These are phyloP conservation scores for Geophilus truncorum DNA, from an alignment of 2,888 invertebrate species.

Conservation along the genomic window DNA sequence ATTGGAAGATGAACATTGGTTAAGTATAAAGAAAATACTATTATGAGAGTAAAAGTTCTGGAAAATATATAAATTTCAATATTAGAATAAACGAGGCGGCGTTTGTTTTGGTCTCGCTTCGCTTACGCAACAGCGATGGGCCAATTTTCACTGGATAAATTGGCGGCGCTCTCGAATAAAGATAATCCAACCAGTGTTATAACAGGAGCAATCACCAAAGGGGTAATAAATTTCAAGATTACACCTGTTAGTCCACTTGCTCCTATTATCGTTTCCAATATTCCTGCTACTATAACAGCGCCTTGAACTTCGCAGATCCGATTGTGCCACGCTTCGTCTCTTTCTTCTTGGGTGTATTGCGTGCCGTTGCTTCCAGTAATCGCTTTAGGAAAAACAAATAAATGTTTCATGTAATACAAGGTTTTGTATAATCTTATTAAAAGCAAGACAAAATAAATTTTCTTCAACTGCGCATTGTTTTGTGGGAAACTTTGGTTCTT, in stretches of 20 bases:
- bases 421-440: too few relatives aligned
- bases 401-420: too few relatives aligned
- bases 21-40: slow-evolving; percentile 73
- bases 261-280: slow-evolving; percentile 70
- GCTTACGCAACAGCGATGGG: slow-evolving; percentile 71
- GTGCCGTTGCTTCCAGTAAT: background rate
- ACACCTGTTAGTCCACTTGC: slow-evolving; percentile 65
- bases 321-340: slow-evolving; percentile 63
- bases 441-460: too few relatives aligned
- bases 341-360: slow-evolving; percentile 48
- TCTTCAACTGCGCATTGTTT: too few relatives aligned
- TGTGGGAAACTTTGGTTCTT: too few relatives aligned
- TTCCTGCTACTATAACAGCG: slow-evolving; percentile 70
- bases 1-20: slow-evolving; percentile 61
- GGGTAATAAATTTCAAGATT: slow-evolving; percentile 69
- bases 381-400: too few relatives aligned
- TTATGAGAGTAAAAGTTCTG: slow-evolving; percentile 68
- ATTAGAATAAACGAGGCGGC: too few relatives aligned
- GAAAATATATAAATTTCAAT: too few relatives aligned
- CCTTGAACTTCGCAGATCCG: slow-evolving; percentile 77
- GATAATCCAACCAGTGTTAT: slow-evolving; percentile 77
- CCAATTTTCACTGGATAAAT: slow-evolving; percentile 78
- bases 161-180: slow-evolving; percentile 72
- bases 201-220: slow-evolving; percentile 76
- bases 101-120: too few relatives aligned